Conservation (phyloP, 2,113 vertebrate genomes). For the Macroglossus sobrinus region DNA sequence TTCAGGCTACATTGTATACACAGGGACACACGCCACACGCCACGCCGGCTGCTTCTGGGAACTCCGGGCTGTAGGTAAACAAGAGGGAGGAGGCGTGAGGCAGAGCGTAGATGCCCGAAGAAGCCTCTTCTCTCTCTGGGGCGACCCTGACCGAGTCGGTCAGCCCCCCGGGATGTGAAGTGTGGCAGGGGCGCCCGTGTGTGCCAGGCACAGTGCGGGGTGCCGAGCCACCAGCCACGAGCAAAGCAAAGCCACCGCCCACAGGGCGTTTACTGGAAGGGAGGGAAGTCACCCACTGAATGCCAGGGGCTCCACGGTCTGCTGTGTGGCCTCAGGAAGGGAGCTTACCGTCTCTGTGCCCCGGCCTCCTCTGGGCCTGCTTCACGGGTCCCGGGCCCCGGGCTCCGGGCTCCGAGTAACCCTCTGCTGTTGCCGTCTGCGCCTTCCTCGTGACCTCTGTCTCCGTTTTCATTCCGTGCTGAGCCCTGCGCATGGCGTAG, state of each 20-base stretch:
- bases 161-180: neutral
- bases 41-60: neutral
- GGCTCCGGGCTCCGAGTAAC: too few species aligned
- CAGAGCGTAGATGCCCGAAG: neutral
- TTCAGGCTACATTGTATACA: neutral
- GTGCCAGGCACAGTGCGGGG: neutral
- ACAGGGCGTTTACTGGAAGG: neutral
- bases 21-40: accelerated
- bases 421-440: neutral
- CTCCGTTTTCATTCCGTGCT: neutral
- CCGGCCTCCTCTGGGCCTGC: neutral
- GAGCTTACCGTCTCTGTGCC: neutral
- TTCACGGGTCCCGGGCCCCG: neutral
- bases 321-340: neutral
- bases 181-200: accelerated
- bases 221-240: neutral
- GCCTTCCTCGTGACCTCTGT: neutral
- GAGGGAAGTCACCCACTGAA: neutral
- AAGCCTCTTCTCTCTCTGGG: neutral
- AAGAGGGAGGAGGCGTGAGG: neutral
- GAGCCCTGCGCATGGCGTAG: neutral
- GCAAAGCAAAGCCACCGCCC: neutral
- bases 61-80: neutral
- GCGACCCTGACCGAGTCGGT: neutral
- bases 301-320: neutral